Base-by-base conservation (phyloP, 1,140 invertebrate genomes). In the Onthophagus taurus region DNA sequence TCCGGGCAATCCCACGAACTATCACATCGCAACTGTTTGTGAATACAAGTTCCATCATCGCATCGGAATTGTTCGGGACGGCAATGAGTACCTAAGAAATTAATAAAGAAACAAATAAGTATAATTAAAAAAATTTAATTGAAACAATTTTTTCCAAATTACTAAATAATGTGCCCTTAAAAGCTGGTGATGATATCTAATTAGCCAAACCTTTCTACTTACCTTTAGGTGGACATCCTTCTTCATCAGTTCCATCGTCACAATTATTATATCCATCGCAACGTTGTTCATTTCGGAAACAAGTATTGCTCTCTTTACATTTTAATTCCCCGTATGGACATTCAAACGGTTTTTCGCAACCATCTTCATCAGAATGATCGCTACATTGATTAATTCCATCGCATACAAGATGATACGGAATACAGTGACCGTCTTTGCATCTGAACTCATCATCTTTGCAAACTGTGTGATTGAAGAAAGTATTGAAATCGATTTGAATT, bases 61-160 rank as follows among this genome's bases (percentile, higher is more conserved):
- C 82, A 87, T 7, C 64, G 63, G 70, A 84, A 89, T 65, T 81
- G 73, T 53, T 68, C 68, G 50, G 44, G 36, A 33, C 33, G 45
- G 52, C 26, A 30, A 12, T n/a, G n/a, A n/a, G n/a, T n/a, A n/a
- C n/a, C n/a, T n/a, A n/a, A n/a, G n/a, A n/a, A n/a, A n/a, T n/a
- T n/a, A n/a, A n/a, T n/a, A n/a, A n/a, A n/a, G n/a, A n/a, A n/a
- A n/a, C n/a, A n/a, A n/a, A n/a, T n/a, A n/a, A n/a, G n/a, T n/a
- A n/a, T n/a, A n/a, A n/a, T n/a, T n/a, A n/a, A n/a, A n/a, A n/a
- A n/a, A n/a, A n/a, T n/a, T n/a, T n/a, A n/a, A n/a, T n/a, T n/a
- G n/a, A n/a, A n/a, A n/a, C n/a, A n/a, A n/a, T n/a, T n/a, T n/a
- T n/a, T n/a, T n/a, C n/a, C n/a, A n/a, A n/a, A n/a, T n/a, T n/a